Evolutionary conservation across 2,888 invertebrate species (phyloP).

Genomic region (Sabellastarte sp.): DNA sequence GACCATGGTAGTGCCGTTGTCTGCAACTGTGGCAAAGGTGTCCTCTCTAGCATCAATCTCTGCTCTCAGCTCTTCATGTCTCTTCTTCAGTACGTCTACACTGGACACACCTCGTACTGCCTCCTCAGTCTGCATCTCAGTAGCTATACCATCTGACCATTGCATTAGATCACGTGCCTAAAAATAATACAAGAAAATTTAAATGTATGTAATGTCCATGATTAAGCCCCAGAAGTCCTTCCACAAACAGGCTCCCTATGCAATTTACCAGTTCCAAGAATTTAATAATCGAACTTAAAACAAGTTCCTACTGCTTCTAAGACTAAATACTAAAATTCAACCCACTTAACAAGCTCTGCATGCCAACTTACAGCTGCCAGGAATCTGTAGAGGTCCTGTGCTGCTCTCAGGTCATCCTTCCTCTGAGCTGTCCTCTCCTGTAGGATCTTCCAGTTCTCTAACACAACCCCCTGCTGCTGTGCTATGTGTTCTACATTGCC

Average conservation of each 20-base stretch:
- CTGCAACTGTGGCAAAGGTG: conserved; percentile 90
- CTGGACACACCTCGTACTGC: conserved; percentile 20
- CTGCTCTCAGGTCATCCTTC: conserved; percentile 78
- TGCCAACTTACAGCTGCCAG: conserved; percentile 68
- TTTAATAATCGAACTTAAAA: no score
- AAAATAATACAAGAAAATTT: no score
- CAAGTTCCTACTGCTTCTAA: no score
- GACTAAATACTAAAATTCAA: no score
- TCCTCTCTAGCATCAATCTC: conserved; percentile 98
- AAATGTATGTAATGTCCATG: no score
- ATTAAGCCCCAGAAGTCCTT: no score
- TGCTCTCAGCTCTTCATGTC: conserved; percentile 72
- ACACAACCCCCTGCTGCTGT: conserved; percentile 81
- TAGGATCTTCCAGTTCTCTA: conserved; percentile 81
- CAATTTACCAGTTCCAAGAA: no score
- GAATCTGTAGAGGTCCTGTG: conserved; percentile 86
- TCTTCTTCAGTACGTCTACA: conserved; percentile 24
- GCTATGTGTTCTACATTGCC: conserved; percentile 87
- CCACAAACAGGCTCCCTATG: no score
- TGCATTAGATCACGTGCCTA: neutral
- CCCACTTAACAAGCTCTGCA: neutral
- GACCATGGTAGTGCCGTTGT: conserved; percentile 88
- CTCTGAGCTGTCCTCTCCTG: conserved; percentile 80
- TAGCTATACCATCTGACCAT: conserved; percentile 83
- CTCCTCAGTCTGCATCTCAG: conserved; percentile 82